A percentile compares a stretch with the other conserved stretches of the same genome.
phyloP scores from a whole-genome alignment of 1,140 invertebrate species.

The Ceratosolen fusciceps region DNA sequence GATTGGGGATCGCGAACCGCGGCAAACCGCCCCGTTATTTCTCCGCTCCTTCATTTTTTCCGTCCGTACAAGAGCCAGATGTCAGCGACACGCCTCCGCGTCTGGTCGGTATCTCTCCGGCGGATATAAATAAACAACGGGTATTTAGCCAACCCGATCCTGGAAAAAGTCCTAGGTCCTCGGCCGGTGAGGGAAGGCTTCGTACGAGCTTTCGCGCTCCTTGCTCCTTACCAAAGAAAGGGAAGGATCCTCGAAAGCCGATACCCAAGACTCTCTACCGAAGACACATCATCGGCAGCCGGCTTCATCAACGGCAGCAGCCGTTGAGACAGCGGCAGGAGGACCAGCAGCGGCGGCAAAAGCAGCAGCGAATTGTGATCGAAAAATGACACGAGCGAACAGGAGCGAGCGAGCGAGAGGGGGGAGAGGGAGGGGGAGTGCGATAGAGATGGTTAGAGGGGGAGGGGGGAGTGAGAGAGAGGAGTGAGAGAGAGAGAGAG shows the following conservation, averaged over 20 bases:
- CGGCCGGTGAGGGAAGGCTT: not conserved
- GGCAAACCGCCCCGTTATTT: not conserved
- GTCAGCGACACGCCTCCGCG: constrained; percentile 12
- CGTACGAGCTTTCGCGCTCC: not conserved
- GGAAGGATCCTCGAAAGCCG: constrained; percentile 23
- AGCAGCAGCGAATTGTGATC: constrained; percentile 34
- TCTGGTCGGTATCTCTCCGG: not conserved
- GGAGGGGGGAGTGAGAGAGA: not conserved
- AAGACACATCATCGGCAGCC: not conserved
- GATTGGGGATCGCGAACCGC: not conserved
- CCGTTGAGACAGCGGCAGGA: constrained; percentile 15
- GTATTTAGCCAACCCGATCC: not conserved
- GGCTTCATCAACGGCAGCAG: constrained; percentile 1
- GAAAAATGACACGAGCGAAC: constrained; percentile 47
- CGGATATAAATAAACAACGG: constrained; percentile 28
- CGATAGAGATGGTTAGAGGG: too few relatives aligned
- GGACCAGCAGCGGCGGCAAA: constrained; percentile 38
- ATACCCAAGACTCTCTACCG: constrained; percentile 9
- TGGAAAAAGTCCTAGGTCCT: not conserved
- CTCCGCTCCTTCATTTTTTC: not conserved
- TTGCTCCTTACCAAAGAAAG: not conserved
- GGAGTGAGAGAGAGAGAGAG: not conserved
- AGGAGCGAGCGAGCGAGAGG: not conserved
- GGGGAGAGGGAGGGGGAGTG: not conserved
- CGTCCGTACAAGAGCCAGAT: constrained; percentile 1